Conservation (phyloP, 2,113 vertebrate species). For the Scatophagus argus region DNA sequence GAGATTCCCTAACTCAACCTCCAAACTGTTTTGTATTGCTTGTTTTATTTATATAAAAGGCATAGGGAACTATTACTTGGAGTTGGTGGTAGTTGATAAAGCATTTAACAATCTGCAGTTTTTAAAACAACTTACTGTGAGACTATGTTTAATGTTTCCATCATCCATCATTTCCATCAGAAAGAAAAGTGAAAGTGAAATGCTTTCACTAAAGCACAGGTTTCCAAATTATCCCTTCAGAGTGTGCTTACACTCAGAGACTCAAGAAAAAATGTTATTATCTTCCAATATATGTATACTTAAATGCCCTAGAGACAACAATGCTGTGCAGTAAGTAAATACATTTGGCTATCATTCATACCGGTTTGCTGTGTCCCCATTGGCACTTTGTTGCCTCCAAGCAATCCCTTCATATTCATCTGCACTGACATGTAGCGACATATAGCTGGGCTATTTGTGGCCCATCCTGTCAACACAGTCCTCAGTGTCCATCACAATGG, state of each 20-base stretch:
- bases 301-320: constrained; percentile 15
- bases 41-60: too few relatives aligned
- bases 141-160: neutral
- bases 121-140: constrained; percentile 1
- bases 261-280: neutral
- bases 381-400: constrained; percentile 30
- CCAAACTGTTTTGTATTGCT: too few relatives aligned
- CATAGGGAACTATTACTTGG: too few relatives aligned
- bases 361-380: constrained; percentile 8
- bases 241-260: neutral
- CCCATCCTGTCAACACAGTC: constrained; percentile 27
- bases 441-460: constrained; percentile 41
- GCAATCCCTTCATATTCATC: constrained; percentile 41
- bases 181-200: constrained; percentile 1
- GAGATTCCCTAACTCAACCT: too few relatives aligned
- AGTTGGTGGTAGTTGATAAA: too few relatives aligned
- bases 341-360: constrained; percentile 26
- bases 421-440: constrained; percentile 28
- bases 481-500: constrained; percentile 33
- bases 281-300: neutral
- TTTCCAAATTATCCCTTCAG: constrained; percentile 10
- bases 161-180: too few relatives aligned
- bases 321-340: constrained; percentile 15
- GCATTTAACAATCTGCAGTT: constrained; percentile 22
- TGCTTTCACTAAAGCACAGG: neutral